A percentile compares a stretch with the other conserved stretches of the same genome.
phyloP scores from a whole-genome alignment of 2,888 invertebrate genomes.

The Ypsolopha sequella region DNA sequence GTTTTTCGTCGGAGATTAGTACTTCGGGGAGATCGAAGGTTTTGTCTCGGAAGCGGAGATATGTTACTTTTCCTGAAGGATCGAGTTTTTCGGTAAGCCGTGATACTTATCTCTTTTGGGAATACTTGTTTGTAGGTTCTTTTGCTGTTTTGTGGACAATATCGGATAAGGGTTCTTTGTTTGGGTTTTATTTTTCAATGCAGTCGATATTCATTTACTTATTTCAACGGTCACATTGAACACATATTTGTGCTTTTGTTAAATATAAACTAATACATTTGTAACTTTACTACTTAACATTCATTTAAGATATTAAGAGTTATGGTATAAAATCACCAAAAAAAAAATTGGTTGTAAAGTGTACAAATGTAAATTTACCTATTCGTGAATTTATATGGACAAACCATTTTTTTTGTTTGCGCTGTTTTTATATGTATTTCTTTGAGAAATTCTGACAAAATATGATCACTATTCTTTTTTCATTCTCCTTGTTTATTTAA shows the following conservation, averaged over 20 bases:
- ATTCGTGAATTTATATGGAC: too few species aligned
- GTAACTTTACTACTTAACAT: not conserved
- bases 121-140: not conserved
- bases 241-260: not conserved
- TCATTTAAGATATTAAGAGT: not conserved
- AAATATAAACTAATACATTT: not conserved
- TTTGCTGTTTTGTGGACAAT: not conserved
- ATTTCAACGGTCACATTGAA: not conserved
- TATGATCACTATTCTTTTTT: too few species aligned
- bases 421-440: too few species aligned
- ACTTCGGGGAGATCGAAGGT: constrained; percentile 25
- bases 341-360: too few species aligned
- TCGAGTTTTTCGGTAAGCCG: constrained; percentile 75
- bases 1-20: constrained; percentile 12
- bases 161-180: too few species aligned
- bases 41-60: constrained; percentile 71
- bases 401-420: too few species aligned
- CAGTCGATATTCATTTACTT: not conserved
- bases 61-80: constrained; percentile 78
- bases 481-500: too few species aligned
- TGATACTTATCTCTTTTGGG: not conserved
- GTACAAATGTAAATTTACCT: too few species aligned
- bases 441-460: too few species aligned
- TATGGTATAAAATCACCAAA: too few species aligned
- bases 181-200: not conserved